A percentile compares a stretch with the other conserved stretches of the same genome.
Conservation (phyloP, 2,888 invertebrate species). For the Coronaproctus castanopsis region DNA sequence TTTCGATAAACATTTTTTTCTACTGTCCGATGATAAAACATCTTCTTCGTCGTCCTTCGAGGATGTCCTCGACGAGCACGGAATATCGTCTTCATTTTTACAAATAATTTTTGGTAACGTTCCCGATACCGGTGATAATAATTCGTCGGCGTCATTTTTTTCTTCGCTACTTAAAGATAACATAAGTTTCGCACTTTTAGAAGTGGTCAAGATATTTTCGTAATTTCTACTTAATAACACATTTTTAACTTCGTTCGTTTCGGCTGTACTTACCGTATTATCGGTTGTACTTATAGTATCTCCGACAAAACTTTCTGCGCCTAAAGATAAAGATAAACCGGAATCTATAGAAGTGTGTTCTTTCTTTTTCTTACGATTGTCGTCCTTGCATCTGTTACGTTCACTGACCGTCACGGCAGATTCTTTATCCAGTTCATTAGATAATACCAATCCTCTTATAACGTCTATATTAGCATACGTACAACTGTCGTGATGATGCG, state of each 20-base stretch:
- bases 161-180: slow-evolving; percentile 12
- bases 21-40: too few relatives aligned
- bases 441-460: neutral
- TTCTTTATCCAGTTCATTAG: neutral
- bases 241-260: slow-evolving; percentile 14
- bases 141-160: slow-evolving; percentile 2
- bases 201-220: slow-evolving; percentile 17
- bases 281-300: too few relatives aligned
- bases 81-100: neutral
- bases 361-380: too few relatives aligned
- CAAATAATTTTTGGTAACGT: neutral
- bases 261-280: slow-evolving; percentile 20
- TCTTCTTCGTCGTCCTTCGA: neutral
- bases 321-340: slow-evolving; percentile 21
- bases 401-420: slow-evolving; percentile 31
- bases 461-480: neutral
- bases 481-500: neutral
- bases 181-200: slow-evolving; percentile 16
- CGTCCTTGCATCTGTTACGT: slow-evolving; percentile 4
- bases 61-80: neutral
- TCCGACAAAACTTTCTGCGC: slow-evolving; percentile 21
- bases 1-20: neutral
- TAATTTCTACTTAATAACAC: slow-evolving; percentile 14
- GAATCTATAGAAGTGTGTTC: slow-evolving; percentile 22
- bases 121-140: neutral